Evolutionary conservation across 2,888 invertebrate species (phyloP).

Genomic region (Agrenia bidenticulata): DNA sequence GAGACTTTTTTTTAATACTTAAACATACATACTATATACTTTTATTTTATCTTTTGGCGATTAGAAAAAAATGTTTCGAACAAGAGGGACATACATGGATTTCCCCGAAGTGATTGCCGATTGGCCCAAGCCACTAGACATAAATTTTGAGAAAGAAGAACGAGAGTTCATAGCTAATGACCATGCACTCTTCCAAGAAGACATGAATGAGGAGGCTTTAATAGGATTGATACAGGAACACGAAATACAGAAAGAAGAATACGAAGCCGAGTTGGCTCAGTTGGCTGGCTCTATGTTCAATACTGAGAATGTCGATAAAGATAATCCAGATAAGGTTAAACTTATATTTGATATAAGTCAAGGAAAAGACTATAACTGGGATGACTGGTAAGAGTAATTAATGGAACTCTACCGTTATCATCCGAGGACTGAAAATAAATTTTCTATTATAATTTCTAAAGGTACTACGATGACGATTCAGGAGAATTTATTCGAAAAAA

Average conservation of each 20-base stretch:
- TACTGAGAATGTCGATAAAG: no score
- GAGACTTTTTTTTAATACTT: no score
- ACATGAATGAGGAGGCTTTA: neutral
- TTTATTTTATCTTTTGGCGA: neutral
- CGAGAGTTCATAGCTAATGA: conserved; percentile 24
- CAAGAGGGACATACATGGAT: conserved; percentile 37
- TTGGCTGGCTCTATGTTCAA: no score
- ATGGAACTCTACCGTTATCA: no score
- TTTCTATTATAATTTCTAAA: neutral
- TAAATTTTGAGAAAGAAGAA: conserved; percentile 28
- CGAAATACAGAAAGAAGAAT: no score
- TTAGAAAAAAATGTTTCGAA: conserved; percentile 30
- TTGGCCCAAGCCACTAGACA: conserved; percentile 25
- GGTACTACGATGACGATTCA: conserved; percentile 7
- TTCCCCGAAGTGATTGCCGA: conserved; percentile 41
- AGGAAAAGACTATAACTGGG: conserved; percentile 30
- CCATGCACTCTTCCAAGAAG: conserved; percentile 19
- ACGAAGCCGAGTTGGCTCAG: conserved; percentile 16
- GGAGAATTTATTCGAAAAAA: conserved; percentile 7
- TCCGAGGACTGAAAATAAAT: no score
- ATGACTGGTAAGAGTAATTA: conserved; percentile 21
- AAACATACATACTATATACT: neutral
- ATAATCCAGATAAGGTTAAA: no score
- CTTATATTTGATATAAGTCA: neutral
- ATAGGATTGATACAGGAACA: neutral